phyloP scores from a whole-genome alignment of 37 sponge, comb jelly and placozoan species.

The Diacarnus erythraeanus region DNA sequence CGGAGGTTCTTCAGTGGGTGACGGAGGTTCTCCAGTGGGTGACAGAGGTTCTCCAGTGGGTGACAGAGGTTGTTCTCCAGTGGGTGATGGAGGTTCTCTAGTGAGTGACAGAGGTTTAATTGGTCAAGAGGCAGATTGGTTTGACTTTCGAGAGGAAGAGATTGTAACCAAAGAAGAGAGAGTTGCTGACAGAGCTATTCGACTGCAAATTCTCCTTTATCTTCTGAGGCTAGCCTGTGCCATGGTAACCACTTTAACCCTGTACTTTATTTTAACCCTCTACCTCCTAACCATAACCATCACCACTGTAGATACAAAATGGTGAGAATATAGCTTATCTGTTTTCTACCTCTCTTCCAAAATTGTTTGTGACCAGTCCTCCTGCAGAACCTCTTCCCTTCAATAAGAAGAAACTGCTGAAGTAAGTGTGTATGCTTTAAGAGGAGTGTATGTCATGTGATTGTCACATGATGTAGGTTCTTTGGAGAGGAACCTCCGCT shows the following conservation, averaged over 20 bases:
- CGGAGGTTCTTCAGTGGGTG: too few relatives aligned
- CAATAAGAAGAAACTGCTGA: conserved; percentile 36
- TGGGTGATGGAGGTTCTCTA: too few relatives aligned
- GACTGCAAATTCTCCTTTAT: conserved; percentile 26
- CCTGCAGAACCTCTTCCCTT: background rate
- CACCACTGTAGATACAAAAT: conserved; percentile 38
- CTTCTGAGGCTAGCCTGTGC: conserved; percentile 65
- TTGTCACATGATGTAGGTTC: conserved; percentile 23
- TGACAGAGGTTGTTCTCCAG: too few relatives aligned
- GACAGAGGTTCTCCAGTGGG: too few relatives aligned
- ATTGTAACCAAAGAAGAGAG: conserved; percentile 36
- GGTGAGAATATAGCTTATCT: conserved; percentile 79
- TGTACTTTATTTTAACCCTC: background rate
- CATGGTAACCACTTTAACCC: conserved; percentile 43
- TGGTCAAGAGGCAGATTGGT: background rate
- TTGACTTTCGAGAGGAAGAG: background rate
- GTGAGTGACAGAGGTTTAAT: background rate
- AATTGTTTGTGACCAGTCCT: conserved; percentile 25
- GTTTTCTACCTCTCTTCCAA: conserved; percentile 72
- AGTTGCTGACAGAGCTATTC: conserved; percentile 32
- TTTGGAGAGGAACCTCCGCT: conserved; percentile 63
- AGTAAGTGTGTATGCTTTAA: conserved; percentile 17
- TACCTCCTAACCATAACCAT: background rate
- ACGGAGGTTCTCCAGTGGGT: too few relatives aligned
- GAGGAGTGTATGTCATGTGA: background rate